These are phyloP conservation scores for Dendroctonus valens DNA, from an alignment of 1,140 invertebrate species.

Conservation along the genomic window DNA sequence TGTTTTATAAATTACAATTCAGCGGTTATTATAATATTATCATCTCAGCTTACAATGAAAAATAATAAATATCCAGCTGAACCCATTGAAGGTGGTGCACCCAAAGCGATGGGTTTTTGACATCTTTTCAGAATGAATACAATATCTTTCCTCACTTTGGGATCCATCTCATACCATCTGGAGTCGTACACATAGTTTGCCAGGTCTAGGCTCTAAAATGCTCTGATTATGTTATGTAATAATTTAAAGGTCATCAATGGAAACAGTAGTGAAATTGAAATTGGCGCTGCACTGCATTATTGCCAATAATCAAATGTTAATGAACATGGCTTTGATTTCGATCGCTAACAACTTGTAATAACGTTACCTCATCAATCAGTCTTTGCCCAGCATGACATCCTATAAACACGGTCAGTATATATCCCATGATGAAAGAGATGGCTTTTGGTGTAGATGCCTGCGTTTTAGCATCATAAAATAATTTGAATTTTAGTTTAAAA, in stretches of 20 bases:
- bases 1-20: background rate
- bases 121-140: constrained; percentile 17
- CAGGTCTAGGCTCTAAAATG: constrained; percentile 16
- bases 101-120: constrained; percentile 26
- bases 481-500: background rate
- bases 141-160: constrained; percentile 19
- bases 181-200: constrained; percentile 12
- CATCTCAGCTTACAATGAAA: constrained; percentile 4
- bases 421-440: constrained; percentile 12
- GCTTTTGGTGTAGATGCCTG: constrained; percentile 24
- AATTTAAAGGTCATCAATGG: background rate
- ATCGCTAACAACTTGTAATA: background rate
- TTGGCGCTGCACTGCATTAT: background rate
- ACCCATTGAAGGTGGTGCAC: constrained; percentile 16
- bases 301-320: background rate
- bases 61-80: constrained; percentile 12
- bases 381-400: constrained; percentile 19
- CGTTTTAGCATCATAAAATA: background rate
- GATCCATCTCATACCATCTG: constrained; percentile 24
- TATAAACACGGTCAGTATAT: constrained; percentile 9
- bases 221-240: background rate
- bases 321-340: background rate
- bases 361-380: constrained; percentile 21
- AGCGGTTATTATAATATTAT: background rate
- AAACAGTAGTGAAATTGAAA: background rate